phyloP scores from a whole-genome alignment of 2,888 invertebrate genomes.

The Polydrusus cervinus region DNA sequence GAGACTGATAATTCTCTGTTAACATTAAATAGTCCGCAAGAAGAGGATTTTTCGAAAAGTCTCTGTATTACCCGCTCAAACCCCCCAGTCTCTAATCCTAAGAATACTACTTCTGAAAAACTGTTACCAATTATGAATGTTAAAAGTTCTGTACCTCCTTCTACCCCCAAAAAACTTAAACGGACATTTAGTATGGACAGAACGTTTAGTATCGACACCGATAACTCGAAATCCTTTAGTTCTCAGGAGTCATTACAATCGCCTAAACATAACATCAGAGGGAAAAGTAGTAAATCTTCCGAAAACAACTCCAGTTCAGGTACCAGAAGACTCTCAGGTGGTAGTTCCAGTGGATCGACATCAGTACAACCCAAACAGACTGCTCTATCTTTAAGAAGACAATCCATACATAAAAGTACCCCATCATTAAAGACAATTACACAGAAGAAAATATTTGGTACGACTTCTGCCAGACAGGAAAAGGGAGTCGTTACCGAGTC shows the following conservation, averaged over 20 bases:
- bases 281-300: constrained; percentile 21
- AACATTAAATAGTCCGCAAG: constrained; percentile 26
- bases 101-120: constrained; percentile 27
- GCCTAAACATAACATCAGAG: constrained; percentile 39
- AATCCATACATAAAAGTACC: constrained; percentile 61
- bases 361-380: constrained; percentile 54
- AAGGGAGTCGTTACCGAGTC: constrained; percentile 60
- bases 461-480: constrained; percentile 56
- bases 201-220: constrained; percentile 59
- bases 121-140: constrained; percentile 68
- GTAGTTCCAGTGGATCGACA: constrained; percentile 64
- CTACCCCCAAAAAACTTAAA: constrained; percentile 59
- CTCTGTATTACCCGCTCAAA: neutral
- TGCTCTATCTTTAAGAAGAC: constrained; percentile 57
- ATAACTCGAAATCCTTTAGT: constrained; percentile 58
- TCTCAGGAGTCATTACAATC: constrained; percentile 62
- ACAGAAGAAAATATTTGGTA: constrained; percentile 46
- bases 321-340: constrained; percentile 60
- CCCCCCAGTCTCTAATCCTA: neutral
- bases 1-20: constrained; percentile 18
- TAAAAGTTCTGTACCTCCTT: constrained; percentile 59
- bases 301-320: constrained; percentile 22
- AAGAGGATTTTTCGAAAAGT: constrained; percentile 2
- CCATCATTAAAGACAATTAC: constrained; percentile 53
- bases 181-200: constrained; percentile 65